A percentile compares a stretch with the other conserved stretches of the same genome.
Conservation (phyloP, 2,888 invertebrate genomes). For the Kuschelorhynchus macadamiae region DNA sequence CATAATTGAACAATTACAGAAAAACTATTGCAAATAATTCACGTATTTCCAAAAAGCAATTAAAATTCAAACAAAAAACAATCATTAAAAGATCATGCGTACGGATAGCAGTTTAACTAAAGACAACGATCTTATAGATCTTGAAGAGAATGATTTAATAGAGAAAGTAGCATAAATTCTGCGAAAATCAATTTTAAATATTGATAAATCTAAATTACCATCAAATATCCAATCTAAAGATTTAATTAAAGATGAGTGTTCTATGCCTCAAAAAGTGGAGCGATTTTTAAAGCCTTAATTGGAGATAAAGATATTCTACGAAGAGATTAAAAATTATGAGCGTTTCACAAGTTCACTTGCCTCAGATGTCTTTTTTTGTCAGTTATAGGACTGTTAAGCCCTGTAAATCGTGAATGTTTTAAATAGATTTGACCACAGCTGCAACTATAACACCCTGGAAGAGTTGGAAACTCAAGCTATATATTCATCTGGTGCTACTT, state of each 20-base stretch:
- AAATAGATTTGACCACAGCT: slow-evolving; percentile 21
- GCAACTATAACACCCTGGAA: too few relatives aligned
- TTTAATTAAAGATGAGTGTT: slow-evolving; percentile 42
- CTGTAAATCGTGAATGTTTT: slow-evolving; percentile 41
- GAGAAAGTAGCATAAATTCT: too few relatives aligned
- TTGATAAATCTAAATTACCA: slow-evolving; percentile 18
- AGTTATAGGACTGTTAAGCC: slow-evolving; percentile 13
- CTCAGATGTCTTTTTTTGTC: slow-evolving; percentile 5
- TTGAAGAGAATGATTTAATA: not conserved
- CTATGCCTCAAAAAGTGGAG: slow-evolving; percentile 24
- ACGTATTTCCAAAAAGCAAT: slow-evolving; percentile 29
- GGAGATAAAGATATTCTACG: slow-evolving; percentile 33
- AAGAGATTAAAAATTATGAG: slow-evolving; percentile 11
- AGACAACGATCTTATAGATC: slow-evolving; percentile 39
- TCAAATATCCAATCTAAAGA: slow-evolving; percentile 17
- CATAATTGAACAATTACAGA: slow-evolving; percentile 2
- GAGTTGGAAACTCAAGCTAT: too few relatives aligned
- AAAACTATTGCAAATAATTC: slow-evolving; percentile 28
- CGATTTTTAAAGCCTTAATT: slow-evolving; percentile 26
- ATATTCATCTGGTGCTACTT: too few relatives aligned
- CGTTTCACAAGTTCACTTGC: slow-evolving; percentile 6
- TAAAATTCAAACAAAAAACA: slow-evolving; percentile 27
- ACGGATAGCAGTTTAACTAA: slow-evolving; percentile 30
- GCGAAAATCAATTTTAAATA: too few relatives aligned
- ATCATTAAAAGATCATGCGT: slow-evolving; percentile 45